Conservation (phyloP, 2,888 invertebrate species). For the Mechanitis mazaeus region DNA sequence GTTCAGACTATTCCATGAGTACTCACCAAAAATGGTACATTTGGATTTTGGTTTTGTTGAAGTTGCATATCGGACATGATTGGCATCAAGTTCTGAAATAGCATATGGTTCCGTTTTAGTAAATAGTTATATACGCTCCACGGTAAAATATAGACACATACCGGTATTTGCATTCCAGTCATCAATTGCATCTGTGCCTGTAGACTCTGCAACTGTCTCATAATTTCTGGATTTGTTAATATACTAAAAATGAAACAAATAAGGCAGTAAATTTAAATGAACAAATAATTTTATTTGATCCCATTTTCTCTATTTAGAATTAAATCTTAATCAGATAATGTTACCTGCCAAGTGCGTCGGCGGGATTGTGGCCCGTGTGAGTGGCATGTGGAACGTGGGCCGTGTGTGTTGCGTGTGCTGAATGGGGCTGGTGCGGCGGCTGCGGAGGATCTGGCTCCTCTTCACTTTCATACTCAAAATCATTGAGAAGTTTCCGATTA, state of each 20-base stretch:
- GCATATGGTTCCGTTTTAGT: constrained; percentile 4
- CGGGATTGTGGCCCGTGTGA: constrained; percentile 38
- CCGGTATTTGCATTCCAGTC: constrained; percentile 69
- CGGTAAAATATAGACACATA: constrained; percentile 39
- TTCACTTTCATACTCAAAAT: constrained; percentile 95
- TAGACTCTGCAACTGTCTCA: constrained; percentile 91
- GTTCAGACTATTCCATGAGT: not conserved
- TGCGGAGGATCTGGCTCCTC: constrained; percentile 78
- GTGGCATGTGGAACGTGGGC: constrained; percentile 22
- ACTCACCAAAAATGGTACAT: constrained; percentile 60
- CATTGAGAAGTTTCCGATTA: constrained; percentile 85
- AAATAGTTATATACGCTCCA: constrained; percentile 5
- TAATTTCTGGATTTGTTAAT: constrained; percentile 90
- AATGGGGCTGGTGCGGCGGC: constrained; percentile 27
- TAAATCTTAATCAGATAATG: not conserved
- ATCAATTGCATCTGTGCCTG: constrained; percentile 78
- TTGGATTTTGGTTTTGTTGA: constrained; percentile 59
- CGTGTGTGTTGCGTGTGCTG: constrained; percentile 16
- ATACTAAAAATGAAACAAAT: constrained; percentile 66
- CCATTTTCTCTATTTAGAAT: too few relatives aligned
- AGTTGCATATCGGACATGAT: constrained; percentile 68
- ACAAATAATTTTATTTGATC: too few relatives aligned
- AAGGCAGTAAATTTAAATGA: too few relatives aligned
- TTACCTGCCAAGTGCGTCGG: constrained; percentile 65
- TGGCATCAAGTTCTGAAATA: constrained; percentile 66